These are phyloP conservation scores for Trichopoda pennipes DNA, from an alignment of 2,888 invertebrate species.

Conservation along the genomic window DNA sequence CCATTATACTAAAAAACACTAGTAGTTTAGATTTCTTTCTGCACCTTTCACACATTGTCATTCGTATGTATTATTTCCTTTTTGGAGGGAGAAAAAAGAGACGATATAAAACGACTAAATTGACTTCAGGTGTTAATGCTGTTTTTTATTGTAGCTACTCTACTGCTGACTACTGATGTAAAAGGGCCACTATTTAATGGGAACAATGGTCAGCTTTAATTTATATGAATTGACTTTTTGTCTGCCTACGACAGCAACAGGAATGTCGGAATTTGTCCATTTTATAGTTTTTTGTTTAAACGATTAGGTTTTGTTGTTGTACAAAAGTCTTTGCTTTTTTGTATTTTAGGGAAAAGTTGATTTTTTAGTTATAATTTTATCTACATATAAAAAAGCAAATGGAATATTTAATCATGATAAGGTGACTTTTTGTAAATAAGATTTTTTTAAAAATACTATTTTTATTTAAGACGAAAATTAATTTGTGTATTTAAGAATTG, in stretches of 20 bases:
- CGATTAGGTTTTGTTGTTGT: conserved; percentile 34
- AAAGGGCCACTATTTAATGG: conserved; percentile 50
- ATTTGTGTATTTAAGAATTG: no score
- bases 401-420: conserved; percentile 17
- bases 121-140: conserved; percentile 62
- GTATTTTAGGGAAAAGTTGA: conserved; percentile 13
- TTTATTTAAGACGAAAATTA: neutral
- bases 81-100: conserved; percentile 6
- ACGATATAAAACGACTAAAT: conserved; percentile 52
- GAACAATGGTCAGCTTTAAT: conserved; percentile 70
- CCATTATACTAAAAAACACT: conserved; percentile 57
- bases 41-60: conserved; percentile 49
- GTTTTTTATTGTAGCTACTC: conserved; percentile 39
- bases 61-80: conserved; percentile 42
- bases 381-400: conserved; percentile 6
- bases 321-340: neutral
- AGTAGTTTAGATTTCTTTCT: conserved; percentile 70
- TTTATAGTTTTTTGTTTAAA: conserved; percentile 51
- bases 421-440: conserved; percentile 4
- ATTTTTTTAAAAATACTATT: neutral
- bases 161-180: neutral
- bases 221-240: conserved; percentile 75
- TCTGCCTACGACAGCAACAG: conserved; percentile 76
- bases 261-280: conserved; percentile 74
- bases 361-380: conserved; percentile 40